phyloP scores from a whole-genome alignment of 2,888 invertebrate genomes.

The Drosophila robusta region DNA sequence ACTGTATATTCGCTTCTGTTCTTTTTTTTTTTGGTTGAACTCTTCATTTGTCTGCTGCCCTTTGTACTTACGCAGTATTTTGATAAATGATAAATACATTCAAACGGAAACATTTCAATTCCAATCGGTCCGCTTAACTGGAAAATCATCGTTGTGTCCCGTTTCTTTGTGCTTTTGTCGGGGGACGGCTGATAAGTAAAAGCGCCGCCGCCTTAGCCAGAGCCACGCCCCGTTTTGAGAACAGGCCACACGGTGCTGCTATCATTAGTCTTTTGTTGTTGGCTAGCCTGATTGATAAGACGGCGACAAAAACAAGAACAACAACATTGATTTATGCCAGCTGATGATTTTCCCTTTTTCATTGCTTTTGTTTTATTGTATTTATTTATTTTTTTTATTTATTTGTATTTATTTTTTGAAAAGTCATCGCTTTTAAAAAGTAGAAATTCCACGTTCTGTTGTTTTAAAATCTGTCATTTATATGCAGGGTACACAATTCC shows the following conservation, averaged over 20 bases:
- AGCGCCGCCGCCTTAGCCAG: constrained; percentile 9
- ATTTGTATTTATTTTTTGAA: constrained; percentile 2
- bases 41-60: constrained; percentile 7
- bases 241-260: constrained; percentile 31
- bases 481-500: neutral
- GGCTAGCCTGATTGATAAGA: constrained; percentile 44
- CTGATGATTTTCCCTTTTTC: constrained; percentile 44
- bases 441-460: constrained; percentile 24
- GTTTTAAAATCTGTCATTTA: constrained; percentile 22
- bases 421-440: constrained; percentile 41
- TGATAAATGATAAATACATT: constrained; percentile 23
- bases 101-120: constrained; percentile 13
- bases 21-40: constrained; percentile 1
- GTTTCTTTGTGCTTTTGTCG: constrained; percentile 12
- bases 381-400: no score
- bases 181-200: constrained; percentile 40
- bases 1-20: neutral
- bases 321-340: constrained; percentile 47
- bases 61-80: constrained; percentile 16
- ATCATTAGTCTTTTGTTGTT: constrained; percentile 51
- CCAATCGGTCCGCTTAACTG: constrained; percentile 23
- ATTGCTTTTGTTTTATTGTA: neutral
- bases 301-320: constrained; percentile 21
- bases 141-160: constrained; percentile 6
- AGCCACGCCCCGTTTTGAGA: constrained; percentile 36